Percentiles rank a stretch among this genome's conserved stretches.
Evolutionary conservation across 2,113 vertebrate genomes (phyloP).

Genomic region (Bubalus kerabau): DNA sequence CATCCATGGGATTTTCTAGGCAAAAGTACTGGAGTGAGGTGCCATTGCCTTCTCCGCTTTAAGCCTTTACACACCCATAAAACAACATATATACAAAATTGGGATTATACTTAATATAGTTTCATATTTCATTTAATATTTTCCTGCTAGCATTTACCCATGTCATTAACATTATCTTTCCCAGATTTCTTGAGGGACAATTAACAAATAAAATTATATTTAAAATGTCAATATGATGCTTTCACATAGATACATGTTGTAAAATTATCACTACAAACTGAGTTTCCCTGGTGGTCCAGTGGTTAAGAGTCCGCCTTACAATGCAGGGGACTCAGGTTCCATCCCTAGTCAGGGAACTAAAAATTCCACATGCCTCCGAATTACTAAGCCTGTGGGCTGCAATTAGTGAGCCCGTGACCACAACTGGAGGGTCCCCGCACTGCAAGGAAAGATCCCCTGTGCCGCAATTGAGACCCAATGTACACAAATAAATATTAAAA

Average conservation of each 20-base stretch:
- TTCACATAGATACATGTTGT: not conserved
- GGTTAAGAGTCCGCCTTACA: not conserved
- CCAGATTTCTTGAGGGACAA: not conserved
- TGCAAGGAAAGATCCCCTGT: not conserved
- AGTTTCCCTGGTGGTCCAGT: not conserved
- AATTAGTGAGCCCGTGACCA: not conserved
- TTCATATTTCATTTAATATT: not conserved
- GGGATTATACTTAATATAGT: not conserved
- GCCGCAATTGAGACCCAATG: not conserved
- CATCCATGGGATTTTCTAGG: too few relatives aligned
- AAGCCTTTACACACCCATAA: not conserved
- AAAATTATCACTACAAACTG: not conserved
- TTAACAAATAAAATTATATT: not conserved
- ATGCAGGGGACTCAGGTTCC: not conserved
- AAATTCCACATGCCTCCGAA: not conserved
- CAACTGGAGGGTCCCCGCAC: not conserved
- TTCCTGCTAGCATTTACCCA: not conserved
- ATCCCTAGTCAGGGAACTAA: not conserved
- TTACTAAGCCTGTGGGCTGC: not conserved
- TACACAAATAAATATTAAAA: not conserved
- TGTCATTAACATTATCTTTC: not conserved
- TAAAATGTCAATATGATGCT: not conserved
- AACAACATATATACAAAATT: not conserved
- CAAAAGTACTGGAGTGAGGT: too few relatives aligned
- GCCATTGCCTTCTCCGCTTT: not conserved